Evolutionary conservation across 2,113 vertebrate genomes (phyloP), one percentile per base, ranked within the genome.

Genomic region (Podarcis muralis): DNA sequence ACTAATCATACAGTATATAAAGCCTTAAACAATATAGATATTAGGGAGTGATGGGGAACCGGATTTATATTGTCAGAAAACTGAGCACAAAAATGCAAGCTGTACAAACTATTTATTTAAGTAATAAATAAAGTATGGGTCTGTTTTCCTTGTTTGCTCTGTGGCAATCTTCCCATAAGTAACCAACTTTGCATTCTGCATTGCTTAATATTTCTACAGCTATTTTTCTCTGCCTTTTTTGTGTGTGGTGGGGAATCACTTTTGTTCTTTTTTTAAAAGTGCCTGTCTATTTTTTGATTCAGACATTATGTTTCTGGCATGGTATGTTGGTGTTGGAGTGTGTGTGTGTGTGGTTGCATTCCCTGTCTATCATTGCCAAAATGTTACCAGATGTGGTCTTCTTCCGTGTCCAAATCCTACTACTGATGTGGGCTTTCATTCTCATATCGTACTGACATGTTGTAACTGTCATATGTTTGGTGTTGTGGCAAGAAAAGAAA

Each of bases 11-110:
- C 93, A 94, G 94, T 92, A 88, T 91, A 93, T 95, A 96, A 96
- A 95, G 93, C 93, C 92, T 91, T 90, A 94, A 96, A 96, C 96
- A 95, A 95, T 95, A 96, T 96, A 95, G 94, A 97, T 96, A 96
- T 96, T 96, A 96, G 96, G 90, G 92, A 94, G 93, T 93, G 91
- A 91, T 90, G 89, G 92, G 94, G 92, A 94, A 95, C 93, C 91
- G 90, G 93, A 93, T 88, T 95, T 88, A 94, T 82, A 95, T 94
- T 95, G 93, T 96, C 94, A 95, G 71, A 93, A 94, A 92, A 92
- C 91, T 72, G 48, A 96, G 87, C 75, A 94, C 88, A 94, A 94
- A 88, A 96, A 96, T 95, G 83, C 91, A 94, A 95, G 85, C 88
- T 90, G 71, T 75, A 87, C 76, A 90, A 93, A 94, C 92, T 90